Conservation (phyloP, 2,888 invertebrate genomes). For the Ennomos erosarius region DNA sequence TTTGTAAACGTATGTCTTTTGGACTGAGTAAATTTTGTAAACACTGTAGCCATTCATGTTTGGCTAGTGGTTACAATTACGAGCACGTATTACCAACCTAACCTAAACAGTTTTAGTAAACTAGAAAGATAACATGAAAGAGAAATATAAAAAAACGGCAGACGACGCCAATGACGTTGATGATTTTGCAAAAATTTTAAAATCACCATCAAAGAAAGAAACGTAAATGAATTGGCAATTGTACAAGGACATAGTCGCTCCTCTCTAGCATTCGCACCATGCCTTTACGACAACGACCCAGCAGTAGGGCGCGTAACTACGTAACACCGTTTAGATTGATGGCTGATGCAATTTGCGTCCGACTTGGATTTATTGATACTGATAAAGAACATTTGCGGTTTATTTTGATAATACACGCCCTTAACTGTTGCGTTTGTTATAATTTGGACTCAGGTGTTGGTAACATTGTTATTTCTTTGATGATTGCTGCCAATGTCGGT, state of each 20-base stretch:
- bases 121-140: too few species aligned
- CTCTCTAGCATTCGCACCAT: conserved; percentile 47
- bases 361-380: conserved; percentile 78
- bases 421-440: conserved; percentile 39
- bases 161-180: too few species aligned
- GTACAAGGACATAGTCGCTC: conserved; percentile 1
- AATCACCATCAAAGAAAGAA: too few species aligned
- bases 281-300: conserved; percentile 44
- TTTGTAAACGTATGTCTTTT: too few species aligned
- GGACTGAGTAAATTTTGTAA: too few species aligned
- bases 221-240: too few species aligned
- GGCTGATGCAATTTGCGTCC: conserved; percentile 81
- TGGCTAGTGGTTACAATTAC: too few species aligned
- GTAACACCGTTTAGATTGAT: conserved; percentile 82
- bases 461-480: conserved; percentile 4
- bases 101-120: too few species aligned
- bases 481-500: background rate
- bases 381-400: conserved; percentile 71
- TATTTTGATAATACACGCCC: conserved; percentile 61
- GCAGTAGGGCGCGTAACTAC: conserved; percentile 73
- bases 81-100: too few species aligned
- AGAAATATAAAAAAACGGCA: too few species aligned
- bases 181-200: too few species aligned
- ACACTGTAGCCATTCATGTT: too few species aligned
- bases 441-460: conserved; percentile 35